Evolutionary conservation across 2,113 vertebrate species (phyloP), one percentile per base, ranked within the genome.

Genomic region (Leucopsar rothschildi): DNA sequence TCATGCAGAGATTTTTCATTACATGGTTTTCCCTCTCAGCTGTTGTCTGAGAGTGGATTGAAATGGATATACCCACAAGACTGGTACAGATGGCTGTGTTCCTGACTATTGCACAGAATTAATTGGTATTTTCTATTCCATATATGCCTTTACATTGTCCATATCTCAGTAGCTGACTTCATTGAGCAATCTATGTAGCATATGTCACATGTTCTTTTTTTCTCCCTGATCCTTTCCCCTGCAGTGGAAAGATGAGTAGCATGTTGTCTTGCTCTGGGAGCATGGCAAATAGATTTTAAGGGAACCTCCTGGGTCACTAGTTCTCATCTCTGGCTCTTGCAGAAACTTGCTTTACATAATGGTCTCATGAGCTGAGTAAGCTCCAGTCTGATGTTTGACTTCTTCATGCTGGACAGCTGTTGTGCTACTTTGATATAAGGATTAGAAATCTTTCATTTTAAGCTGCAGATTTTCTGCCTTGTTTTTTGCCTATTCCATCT

Each of bases 61-160:
- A 75, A 86, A 73, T 59, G 35, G 29, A 25, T 79, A 24, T 59
- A 59, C 29, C 24, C 49, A 78, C 42, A 49, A 79, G 64, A 18
- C 42, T 82, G 49, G 17, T 89, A 50, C 77, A 91, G 81, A 82
- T 78, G 70, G 49, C 23, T 96, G 28, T 39, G 57, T 85, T 89
- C 86, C 65, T 65, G 61, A 22, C 63, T 90, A 10, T 49, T 85
- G 63, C 5, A 2, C 70, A 77, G 65, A 80, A 91, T 68, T 66
- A 80, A 65, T 56, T 82, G 57, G 12, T 59, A 23, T 55, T 92
- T 92, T 76, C 59, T 82, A 3, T 33, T 40, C 71, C 53, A 24
- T 82, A 37, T 37, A 56, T 50, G 14, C 42, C 7, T 12, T 88
- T 69, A 65, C 5, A 5, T 27, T 86, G 64, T 66, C 47, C 50